These are phyloP conservation scores for Cebus imitator DNA, from an alignment of 2,113 vertebrate genomes.

Conservation along the genomic window DNA sequence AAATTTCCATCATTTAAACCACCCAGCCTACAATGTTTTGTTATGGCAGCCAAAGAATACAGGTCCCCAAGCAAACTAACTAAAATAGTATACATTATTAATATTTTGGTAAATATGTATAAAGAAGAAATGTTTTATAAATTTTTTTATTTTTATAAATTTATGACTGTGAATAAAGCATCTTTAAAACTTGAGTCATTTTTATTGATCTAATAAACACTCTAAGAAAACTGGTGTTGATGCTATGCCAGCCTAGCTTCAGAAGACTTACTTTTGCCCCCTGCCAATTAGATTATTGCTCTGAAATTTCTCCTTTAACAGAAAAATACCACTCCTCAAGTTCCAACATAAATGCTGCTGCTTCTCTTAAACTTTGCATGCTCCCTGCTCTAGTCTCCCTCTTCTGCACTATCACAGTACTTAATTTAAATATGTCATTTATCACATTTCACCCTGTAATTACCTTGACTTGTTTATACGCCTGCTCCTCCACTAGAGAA, in stretches of 20 bases:
- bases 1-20: background rate
- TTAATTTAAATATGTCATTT: background rate
- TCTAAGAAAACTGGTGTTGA: background rate
- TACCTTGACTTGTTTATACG: background rate
- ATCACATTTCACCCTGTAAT: background rate
- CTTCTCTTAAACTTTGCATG: background rate
- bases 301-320: background rate
- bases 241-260: background rate
- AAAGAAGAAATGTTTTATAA: background rate
- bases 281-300: background rate
- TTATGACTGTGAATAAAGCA: background rate
- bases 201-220: conserved; percentile 17
- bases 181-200: background rate
- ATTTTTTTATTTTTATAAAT: background rate
- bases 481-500: background rate
- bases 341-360: background rate
- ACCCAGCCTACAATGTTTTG: background rate
- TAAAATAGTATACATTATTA: background rate
- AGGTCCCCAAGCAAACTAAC: background rate
- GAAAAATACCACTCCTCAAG: background rate
- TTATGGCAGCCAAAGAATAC: background rate
- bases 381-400: background rate
- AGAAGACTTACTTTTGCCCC: background rate
- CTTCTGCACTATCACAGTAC: background rate
- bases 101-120: background rate